Evolutionary conservation across 2,888 invertebrate species (phyloP), one percentile per base, ranked within the genome.

Genomic region (Nomada lathburiana): DNA sequence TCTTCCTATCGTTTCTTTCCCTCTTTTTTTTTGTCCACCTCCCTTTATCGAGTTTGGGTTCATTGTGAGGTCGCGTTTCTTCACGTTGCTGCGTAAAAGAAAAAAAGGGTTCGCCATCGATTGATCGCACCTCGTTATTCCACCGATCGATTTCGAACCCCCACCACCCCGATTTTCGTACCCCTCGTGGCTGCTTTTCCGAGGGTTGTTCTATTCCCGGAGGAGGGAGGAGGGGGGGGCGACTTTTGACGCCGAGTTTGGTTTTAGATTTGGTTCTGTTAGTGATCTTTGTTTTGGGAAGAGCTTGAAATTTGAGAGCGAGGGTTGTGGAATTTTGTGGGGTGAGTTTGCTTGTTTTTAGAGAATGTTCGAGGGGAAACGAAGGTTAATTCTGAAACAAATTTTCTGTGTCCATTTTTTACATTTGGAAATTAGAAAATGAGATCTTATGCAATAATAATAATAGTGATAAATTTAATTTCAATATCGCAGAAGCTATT

Each of bases 81-180:
- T 77, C 85, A n/a, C 79, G 76, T 77, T 71, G 69, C 18, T 26
- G 55, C 26, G 23, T 23, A 29, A 53, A 57, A 26, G 59, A 68
- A 80, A 73, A 76, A 88, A 85, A 63, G 89, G 88, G 82, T 86
- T 71, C 74, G 29, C 50, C 73, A 68, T 73, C 86, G 83, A 83
- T 85, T 81, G 86, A 85, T 83, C 86, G 83, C 62, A 78, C 79
- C 87, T 84, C 80, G 87, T 84, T 87, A 89, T 80, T 77, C 74
- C 47, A 36, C 47, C 78, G 88, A 88, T 88, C 88, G 87, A 88
- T 88, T 69, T 70, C 80, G 64, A 29, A 7, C 53, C 52, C 60
- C 76, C n/a, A n/a, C n/a, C 23, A 1, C 4, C 11, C 50, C 63
- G 42, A 50, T n/a, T 20, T 2, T 13, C 9, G 2, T 50, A 23